Percentiles rank a stretch among this genome's conserved stretches.
These are phyloP conservation scores for Latrodectus geometricus DNA, from an alignment of 1,140 invertebrate genomes.

Conservation along the genomic window DNA sequence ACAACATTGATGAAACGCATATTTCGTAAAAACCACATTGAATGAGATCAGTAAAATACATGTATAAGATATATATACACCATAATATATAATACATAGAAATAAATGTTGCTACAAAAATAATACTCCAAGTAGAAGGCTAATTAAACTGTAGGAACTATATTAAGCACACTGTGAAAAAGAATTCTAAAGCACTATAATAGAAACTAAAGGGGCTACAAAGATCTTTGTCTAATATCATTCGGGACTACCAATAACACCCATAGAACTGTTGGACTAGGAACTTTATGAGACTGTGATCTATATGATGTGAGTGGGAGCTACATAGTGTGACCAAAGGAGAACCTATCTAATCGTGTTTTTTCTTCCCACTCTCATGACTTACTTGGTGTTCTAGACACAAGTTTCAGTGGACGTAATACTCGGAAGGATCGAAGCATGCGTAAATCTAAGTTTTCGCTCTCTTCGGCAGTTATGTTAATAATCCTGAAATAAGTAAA, in stretches of 20 bases:
- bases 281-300: conserved; percentile 41
- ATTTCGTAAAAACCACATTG: too few species aligned
- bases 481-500: conserved; percentile 63
- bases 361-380: conserved; percentile 56
- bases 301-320: conserved; percentile 56
- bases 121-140: background rate
- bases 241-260: conserved; percentile 45
- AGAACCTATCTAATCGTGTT: conserved; percentile 26
- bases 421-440: conserved; percentile 74
- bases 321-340: conserved; percentile 50
- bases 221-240: conserved; percentile 42
- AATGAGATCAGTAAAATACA: too few species aligned
- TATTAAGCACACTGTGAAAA: conserved; percentile 32
- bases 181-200: conserved; percentile 49
- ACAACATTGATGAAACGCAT: too few species aligned
- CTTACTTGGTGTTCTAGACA: conserved; percentile 77
- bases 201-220: conserved; percentile 47
- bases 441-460: conserved; percentile 71
- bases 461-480: conserved; percentile 65
- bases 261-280: conserved; percentile 14
- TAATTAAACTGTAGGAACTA: conserved; percentile 13
- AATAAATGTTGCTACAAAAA: background rate
- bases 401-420: conserved; percentile 75
- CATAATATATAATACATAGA: too few species aligned
- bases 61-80: too few species aligned